A percentile compares a stretch with the other conserved stretches of the same genome.
phyloP scores from a whole-genome alignment of 2,113 vertebrate species.

The Pleuronectes platessa region DNA sequence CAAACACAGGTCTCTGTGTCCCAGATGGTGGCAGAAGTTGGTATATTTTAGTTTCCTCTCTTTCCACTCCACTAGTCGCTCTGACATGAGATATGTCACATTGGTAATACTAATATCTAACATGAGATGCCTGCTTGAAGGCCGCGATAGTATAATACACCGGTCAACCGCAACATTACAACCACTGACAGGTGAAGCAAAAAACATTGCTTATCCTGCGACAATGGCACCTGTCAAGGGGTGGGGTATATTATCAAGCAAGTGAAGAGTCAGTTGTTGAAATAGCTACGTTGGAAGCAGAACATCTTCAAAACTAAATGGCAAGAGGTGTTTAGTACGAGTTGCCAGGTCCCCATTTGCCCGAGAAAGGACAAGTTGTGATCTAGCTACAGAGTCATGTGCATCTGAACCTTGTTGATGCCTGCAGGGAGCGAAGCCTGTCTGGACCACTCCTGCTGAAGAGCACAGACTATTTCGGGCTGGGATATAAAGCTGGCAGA shows the following conservation, averaged over 20 bases:
- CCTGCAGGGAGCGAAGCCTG: no score
- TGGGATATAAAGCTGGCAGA: no score
- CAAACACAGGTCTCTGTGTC: neutral
- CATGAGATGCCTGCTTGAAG: conserved; percentile 1
- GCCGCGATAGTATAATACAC: neutral
- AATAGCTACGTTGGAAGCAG: no score
- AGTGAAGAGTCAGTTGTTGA: no score
- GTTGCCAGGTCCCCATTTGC: no score
- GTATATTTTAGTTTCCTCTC: neutral
- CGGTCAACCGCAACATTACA: neutral
- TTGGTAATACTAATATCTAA: conserved; percentile 9
- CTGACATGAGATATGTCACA: neutral
- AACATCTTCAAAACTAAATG: no score
- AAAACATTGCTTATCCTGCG: neutral
- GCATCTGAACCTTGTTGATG: no score
- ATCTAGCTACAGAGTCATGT: no score
- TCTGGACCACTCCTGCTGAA: neutral
- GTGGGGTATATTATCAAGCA: neutral
- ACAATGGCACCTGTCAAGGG: neutral
- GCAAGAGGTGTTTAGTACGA: no score
- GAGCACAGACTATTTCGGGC: no score
- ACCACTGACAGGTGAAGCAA: neutral
- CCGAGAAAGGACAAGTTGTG: no score
- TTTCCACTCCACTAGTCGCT: conserved; percentile 9
- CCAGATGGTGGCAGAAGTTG: neutral